Percentiles rank a stretch among this genome's conserved stretches.
phyloP scores from a whole-genome alignment of 2,113 vertebrate genomes.

The Prionailurus viverrinus region DNA sequence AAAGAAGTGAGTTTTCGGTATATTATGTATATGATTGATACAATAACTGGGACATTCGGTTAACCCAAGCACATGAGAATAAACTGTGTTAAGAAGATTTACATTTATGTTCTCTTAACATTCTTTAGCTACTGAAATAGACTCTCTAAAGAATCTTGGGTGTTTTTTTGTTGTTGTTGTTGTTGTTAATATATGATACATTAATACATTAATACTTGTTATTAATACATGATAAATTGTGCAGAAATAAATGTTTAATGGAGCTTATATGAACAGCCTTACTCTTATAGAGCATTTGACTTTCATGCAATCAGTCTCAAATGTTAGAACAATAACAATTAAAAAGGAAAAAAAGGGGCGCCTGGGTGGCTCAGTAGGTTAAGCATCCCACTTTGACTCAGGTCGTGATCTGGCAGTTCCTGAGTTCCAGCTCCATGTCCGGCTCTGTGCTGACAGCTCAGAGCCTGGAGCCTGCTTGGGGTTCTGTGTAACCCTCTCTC shows the following conservation, averaged over 20 bases:
- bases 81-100: background rate
- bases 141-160: background rate
- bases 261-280: background rate
- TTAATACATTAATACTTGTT: background rate
- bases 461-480: too few relatives aligned
- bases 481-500: too few relatives aligned
- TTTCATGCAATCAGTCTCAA: background rate
- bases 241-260: background rate
- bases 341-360: background rate
- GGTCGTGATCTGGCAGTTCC: too few relatives aligned
- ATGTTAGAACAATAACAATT: background rate
- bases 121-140: background rate
- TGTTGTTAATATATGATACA: background rate
- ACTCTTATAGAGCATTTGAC: background rate
- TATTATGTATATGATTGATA: too few relatives aligned
- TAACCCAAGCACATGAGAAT: background rate
- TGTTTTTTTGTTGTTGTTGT: background rate
- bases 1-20: background rate
- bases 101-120: background rate
- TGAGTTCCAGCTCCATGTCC: too few relatives aligned
- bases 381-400: too few relatives aligned
- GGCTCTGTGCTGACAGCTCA: too few relatives aligned
- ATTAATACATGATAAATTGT: background rate
- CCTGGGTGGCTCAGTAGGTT: too few relatives aligned
- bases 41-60: background rate